phyloP scores from a whole-genome alignment of 2,113 vertebrate species.

The Catagonus wagneri region DNA sequence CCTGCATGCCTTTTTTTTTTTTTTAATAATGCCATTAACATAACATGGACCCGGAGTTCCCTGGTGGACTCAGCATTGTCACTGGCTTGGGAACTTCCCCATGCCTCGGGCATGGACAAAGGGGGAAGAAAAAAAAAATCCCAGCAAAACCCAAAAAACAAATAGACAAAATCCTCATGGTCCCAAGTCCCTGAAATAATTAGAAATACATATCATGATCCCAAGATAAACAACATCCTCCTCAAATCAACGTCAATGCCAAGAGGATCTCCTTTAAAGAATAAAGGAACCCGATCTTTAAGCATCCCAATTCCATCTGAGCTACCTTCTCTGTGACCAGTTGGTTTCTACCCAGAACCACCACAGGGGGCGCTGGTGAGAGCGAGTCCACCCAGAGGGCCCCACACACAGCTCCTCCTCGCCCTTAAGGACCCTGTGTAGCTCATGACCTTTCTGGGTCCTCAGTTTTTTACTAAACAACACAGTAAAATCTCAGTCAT shows the following conservation, averaged over 20 bases:
- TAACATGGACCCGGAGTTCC: background rate
- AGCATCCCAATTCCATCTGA: background rate
- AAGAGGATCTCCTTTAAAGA: background rate
- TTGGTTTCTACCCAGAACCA: background rate
- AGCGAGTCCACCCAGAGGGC: too few species aligned
- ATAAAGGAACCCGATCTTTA: background rate
- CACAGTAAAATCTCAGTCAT: background rate
- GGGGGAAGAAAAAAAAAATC: too few species aligned
- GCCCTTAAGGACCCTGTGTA: background rate
- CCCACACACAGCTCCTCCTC: fast-evolving
- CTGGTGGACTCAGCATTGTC: too few species aligned
- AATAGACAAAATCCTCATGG: too few species aligned
- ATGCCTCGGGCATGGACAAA: too few species aligned
- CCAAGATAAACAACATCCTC: background rate
- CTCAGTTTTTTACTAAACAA: background rate
- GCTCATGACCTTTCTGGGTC: background rate
- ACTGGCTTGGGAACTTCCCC: too few species aligned
- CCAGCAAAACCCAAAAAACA: too few species aligned
- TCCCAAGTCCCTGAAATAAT: background rate
- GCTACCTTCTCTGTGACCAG: background rate
- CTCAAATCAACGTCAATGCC: background rate
- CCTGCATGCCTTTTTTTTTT: background rate
- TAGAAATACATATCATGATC: background rate
- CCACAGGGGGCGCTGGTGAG: background rate
- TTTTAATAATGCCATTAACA: background rate